phyloP scores from a whole-genome alignment of 2,888 invertebrate genomes.

The Drosophila picticornis region DNA sequence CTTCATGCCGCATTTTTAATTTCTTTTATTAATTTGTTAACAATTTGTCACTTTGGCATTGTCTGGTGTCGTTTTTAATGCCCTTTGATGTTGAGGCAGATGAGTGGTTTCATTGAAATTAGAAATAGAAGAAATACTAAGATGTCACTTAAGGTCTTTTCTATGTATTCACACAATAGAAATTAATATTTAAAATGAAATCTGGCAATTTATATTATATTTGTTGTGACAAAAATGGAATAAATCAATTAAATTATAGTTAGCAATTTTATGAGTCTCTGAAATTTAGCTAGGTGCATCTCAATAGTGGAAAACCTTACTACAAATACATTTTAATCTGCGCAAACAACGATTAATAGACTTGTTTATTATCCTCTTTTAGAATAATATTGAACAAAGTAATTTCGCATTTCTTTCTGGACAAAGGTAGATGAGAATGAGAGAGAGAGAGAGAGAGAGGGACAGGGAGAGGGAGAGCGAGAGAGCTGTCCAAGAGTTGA shows the following conservation, averaged over 20 bases:
- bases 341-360: not conserved
- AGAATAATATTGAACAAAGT: slow-evolving; percentile 10
- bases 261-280: not conserved
- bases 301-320: not conserved
- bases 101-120: slow-evolving; percentile 34
- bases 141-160: not conserved
- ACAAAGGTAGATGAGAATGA: not conserved
- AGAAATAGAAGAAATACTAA: not conserved
- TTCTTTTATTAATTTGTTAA: slow-evolving; percentile 73
- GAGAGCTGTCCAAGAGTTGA: slow-evolving; percentile 22
- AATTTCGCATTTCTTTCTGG: slow-evolving; percentile 15
- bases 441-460: not conserved
- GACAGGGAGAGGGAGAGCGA: not conserved
- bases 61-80: slow-evolving; percentile 28
- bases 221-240: not conserved
- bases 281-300: not conserved
- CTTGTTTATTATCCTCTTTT: not conserved
- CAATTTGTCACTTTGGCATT: slow-evolving; percentile 73
- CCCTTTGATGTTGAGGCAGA: slow-evolving; percentile 50
- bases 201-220: not conserved
- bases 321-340: not conserved
- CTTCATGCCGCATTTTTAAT: slow-evolving; percentile 39
- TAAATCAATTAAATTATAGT: not conserved
- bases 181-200: not conserved
- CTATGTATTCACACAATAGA: not conserved